A percentile compares a stretch with the other conserved stretches of the same genome.
Evolutionary conservation across 1,140 invertebrate species (phyloP).

Genomic region (Macrobrachium rosenbergii): DNA sequence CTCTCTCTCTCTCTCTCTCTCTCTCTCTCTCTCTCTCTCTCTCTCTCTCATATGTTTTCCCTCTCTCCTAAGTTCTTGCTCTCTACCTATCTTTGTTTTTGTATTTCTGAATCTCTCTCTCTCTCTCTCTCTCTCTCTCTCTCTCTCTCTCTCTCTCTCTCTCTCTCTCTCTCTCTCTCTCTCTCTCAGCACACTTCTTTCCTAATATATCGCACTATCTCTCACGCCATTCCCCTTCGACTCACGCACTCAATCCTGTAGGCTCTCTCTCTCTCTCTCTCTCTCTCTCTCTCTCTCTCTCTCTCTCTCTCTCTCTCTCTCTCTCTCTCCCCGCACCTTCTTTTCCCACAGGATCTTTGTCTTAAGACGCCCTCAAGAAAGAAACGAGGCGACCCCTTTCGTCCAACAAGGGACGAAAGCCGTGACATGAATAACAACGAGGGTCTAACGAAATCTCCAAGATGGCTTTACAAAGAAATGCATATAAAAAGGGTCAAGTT

Average conservation of each 20-base stretch:
- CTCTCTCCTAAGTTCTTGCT: no score
- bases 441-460: no score
- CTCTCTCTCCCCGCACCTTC: background rate
- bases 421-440: no score
- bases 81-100: background rate
- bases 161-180: constrained; percentile 34
- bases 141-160: constrained; percentile 13
- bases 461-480: no score
- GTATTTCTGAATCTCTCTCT: background rate
- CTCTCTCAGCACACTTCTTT: no score
- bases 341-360: background rate
- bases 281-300: constrained; percentile 14
- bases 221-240: background rate
- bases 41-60: no score
- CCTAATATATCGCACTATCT: no score
- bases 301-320: constrained; percentile 15
- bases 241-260: background rate
- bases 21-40: background rate
- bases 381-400: no score
- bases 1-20: background rate
- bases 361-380: background rate
- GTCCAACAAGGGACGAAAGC: no score
- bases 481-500: no score
- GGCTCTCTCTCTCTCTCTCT: constrained; percentile 8
- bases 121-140: constrained; percentile 12